Evolutionary conservation across 2,113 vertebrate genomes (phyloP).

Genomic region (Xenopus tropicalis): DNA sequence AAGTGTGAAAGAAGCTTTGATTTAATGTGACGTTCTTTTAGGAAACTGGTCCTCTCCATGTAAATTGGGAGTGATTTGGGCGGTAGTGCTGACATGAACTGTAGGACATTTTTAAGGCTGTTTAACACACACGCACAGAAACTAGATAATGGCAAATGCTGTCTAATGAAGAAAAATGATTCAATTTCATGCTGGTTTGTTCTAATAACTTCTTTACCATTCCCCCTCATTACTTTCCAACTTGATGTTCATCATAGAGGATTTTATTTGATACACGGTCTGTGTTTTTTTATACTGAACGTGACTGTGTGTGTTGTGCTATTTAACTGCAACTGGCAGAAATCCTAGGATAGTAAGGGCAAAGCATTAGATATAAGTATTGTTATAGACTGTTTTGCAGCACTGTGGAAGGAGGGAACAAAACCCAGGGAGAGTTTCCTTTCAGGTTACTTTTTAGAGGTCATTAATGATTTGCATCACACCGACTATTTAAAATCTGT

Average conservation of each 20-base stretch:
- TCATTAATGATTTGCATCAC: no score
- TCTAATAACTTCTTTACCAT: constrained; percentile 52
- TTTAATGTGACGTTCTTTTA: constrained; percentile 24
- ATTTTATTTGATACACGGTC: constrained; percentile 39
- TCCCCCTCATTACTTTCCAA: constrained; percentile 44
- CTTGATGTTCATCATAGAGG: constrained; percentile 45
- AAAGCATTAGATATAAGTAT: background rate
- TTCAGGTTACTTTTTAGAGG: no score
- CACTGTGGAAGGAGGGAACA: background rate
- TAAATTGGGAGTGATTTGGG: constrained; percentile 24
- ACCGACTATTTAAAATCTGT: no score
- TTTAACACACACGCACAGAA: background rate
- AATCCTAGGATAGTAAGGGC: constrained; percentile 3
- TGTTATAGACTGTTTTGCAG: no score
- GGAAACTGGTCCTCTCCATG: constrained; percentile 11
- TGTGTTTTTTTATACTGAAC: background rate
- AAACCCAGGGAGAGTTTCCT: no score
- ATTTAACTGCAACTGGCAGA: constrained; percentile 40
- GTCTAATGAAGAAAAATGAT: constrained; percentile 51
- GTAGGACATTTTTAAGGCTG: background rate
- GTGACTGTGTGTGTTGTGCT: constrained; percentile 8
- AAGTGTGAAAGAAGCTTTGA: constrained; percentile 31
- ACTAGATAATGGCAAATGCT: constrained; percentile 11
- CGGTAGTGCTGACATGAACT: constrained; percentile 7
- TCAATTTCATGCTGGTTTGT: constrained; percentile 43